These are phyloP conservation scores for Drosophila fungiperda DNA, from an alignment of 2,888 invertebrate species.

Conservation along the genomic window DNA sequence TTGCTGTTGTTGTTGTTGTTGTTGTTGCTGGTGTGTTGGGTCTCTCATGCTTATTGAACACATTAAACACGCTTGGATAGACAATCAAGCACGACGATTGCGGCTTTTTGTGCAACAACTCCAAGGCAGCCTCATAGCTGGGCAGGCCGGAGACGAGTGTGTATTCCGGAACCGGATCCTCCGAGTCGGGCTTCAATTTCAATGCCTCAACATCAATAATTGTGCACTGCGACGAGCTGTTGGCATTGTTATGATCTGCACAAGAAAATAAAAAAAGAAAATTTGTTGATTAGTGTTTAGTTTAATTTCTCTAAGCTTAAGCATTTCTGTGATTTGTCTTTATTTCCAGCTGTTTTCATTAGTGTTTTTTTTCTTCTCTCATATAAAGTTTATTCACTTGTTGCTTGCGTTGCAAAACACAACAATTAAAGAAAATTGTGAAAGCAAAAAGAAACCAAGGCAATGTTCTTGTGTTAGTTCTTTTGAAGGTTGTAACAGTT, in stretches of 20 bases:
- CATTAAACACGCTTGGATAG: constrained; percentile 82
- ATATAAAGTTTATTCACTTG: constrained; percentile 1
- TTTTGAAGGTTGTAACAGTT: constrained; percentile 13
- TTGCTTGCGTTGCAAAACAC: constrained; percentile 26
- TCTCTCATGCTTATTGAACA: constrained; percentile 81
- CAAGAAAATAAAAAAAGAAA: constrained; percentile 10
- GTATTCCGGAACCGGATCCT: constrained; percentile 88
- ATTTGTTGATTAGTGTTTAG: constrained; percentile 25
- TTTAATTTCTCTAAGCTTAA: neutral
- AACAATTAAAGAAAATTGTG: constrained; percentile 3
- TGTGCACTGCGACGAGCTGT: constrained; percentile 68
- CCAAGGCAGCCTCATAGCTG: constrained; percentile 88
- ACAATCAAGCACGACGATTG: constrained; percentile 82
- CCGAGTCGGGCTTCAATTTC: constrained; percentile 83
- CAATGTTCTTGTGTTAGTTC: constrained; percentile 22
- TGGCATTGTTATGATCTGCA: constrained; percentile 67
- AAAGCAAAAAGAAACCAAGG: constrained; percentile 19
- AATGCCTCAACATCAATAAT: constrained; percentile 82
- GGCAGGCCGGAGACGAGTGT: constrained; percentile 88
- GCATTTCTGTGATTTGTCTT: constrained; percentile 12
- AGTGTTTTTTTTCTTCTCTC: neutral
- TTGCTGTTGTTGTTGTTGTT: constrained; percentile 34
- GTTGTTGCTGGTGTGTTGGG: constrained; percentile 49
- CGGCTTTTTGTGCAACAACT: constrained; percentile 86
- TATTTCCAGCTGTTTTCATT: constrained; percentile 16